These are phyloP conservation scores for Uropetala carovei DNA, from an alignment of 2,888 invertebrate species.

Conservation along the genomic window DNA sequence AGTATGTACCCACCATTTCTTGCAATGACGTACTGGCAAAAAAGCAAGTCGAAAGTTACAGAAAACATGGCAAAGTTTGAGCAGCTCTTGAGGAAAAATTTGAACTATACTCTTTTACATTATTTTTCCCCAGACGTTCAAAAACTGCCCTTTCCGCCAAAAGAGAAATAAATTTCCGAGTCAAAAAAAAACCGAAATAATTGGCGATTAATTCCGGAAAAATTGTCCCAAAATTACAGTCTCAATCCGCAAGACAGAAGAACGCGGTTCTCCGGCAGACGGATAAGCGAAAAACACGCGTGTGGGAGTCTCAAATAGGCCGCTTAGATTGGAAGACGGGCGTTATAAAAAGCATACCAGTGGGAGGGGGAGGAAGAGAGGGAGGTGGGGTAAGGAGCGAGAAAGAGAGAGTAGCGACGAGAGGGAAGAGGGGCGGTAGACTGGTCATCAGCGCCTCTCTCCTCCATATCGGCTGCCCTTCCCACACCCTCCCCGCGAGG, in stretches of 20 bases:
- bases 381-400: not conserved
- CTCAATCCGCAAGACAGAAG: not conserved
- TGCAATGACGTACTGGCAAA: not conserved
- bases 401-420: not conserved
- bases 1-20: too few relatives aligned
- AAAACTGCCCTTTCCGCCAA: not conserved
- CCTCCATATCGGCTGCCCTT: not conserved
- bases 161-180: not conserved
- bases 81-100: not conserved
- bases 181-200: slow-evolving; percentile 36
- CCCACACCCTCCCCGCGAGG: slow-evolving; percentile 34
- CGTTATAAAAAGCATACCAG: too few relatives aligned
- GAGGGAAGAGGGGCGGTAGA: not conserved
- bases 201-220: slow-evolving; percentile 54
- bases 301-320: slow-evolving; percentile 14
- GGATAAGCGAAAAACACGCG: not conserved
- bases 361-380: not conserved
- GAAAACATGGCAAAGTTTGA: not conserved
- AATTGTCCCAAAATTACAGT: slow-evolving; percentile 61
- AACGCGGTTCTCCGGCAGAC: not conserved
- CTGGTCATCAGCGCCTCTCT: slow-evolving; percentile 18
- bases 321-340: not conserved
- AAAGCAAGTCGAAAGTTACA: not conserved
- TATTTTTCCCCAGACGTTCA: not conserved
- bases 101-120: not conserved